Evolutionary conservation across 1,140 invertebrate species (phyloP), one percentile per base, ranked within the genome.

Genomic region (Xylocopa sonorina): DNA sequence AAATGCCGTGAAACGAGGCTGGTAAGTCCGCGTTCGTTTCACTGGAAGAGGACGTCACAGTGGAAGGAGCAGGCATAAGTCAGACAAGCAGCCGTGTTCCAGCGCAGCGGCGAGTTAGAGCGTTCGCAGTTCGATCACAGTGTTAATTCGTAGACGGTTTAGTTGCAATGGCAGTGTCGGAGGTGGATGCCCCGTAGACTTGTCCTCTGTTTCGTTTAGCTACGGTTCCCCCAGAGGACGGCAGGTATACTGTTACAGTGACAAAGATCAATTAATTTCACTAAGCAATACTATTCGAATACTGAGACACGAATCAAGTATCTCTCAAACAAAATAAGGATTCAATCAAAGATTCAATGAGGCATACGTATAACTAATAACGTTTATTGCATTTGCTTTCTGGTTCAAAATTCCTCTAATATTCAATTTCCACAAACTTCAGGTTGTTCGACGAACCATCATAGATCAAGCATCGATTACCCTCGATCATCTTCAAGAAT

Each of bases 21-120:
- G 27, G 0, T 38, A 2, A 68, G 18, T n/a, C 29, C 9, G 41
- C 24, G 41, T 14, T 34, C 34, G 66, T 71, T 51, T 60, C 75
- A 62, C 75, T 60, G 50, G 51, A 51, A 27, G 2, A 14, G 16
- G 7, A 41, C 18, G 75, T 29, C 18, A 43, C 67, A 78, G 75
- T 78, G 21, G 75, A 71, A 58, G 41, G 51, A 60, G 53, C 16
- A 58, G 18, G 10, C 55, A 71, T 27, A 71, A 14, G 32, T 71
- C 75, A 24, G 75, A 34, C 75, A 41, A 46, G 29, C 6, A 34
- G 7, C 34, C 48, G 24, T 21, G 21, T 41, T 58, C 41, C 29
- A 27, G 9, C 62, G 29, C 29, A 27, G 9, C 62, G 29, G 12
- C 32, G 63, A 68, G 63, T 67, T 53, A 57, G 24, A 29, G 32